Evolutionary conservation across 1,140 invertebrate species (phyloP), one percentile per base, ranked within the genome.

Genomic region (Physella acuta): DNA sequence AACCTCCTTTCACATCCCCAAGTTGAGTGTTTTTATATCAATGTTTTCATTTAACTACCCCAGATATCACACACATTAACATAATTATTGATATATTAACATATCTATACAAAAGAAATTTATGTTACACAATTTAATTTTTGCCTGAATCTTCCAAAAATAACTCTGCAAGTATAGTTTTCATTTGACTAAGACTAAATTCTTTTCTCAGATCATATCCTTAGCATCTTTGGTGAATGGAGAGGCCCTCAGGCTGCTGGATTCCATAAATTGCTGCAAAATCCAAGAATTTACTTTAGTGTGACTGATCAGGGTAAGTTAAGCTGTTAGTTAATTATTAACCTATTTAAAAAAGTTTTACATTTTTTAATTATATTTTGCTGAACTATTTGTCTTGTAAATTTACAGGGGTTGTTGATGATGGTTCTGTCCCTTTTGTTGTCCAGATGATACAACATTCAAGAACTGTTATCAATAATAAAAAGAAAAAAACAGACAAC

Each of bases 371-470:
- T 44, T 11, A 44, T 20, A 11, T 44, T 44, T 44, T 20, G 20
- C 8, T 44, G 39, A 44, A 44, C 39, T 11, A 8, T 44, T 44
- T 44, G 39, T 20, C 8, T 44, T n/a, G n/a, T n/a, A n/a, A n/a
- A n/a, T 8, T 69, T 68, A 34, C 58, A 77, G 75, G 65, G 51
- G 49, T 68, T 16, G 60, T 70, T 37, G 63, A 63, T 26, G 34
- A 70, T 33, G 74, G 74, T 3, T 63, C 52, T 17, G 71, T 75
- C 14, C 73, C 77, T 30, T 2, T 79, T 37, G 73, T 79, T 8
- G 49, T 77, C 0, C 77, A 79, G 51, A 70, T 77, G 28, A 70
- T 79, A n/a, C 77, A 77, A 69, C 71, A 63, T n/a, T 74, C 71
- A 20, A n/a, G n/a, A n/a, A n/a, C n/a, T n/a, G n/a, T n/a, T n/a